A percentile compares a stretch with the other conserved stretches of the same genome.
phyloP scores from a whole-genome alignment of 92 coral and sea anemone genomes.

The Siderastrea siderea region DNA sequence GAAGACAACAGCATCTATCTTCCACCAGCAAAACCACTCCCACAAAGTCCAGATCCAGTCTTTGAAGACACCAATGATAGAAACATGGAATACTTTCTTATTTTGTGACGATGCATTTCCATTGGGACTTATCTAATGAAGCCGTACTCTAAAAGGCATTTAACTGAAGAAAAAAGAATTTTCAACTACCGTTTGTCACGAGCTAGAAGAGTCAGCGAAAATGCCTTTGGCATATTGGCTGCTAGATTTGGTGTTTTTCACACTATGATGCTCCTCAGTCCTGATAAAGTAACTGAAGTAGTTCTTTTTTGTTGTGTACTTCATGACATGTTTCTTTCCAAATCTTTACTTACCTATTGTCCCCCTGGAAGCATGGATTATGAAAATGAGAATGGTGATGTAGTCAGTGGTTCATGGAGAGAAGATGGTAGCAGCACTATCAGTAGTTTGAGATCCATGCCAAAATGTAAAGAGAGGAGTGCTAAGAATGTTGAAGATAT shows the following conservation, averaged over 20 bases:
- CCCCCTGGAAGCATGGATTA: neutral
- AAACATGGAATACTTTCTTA: conserved; percentile 36
- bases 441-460: conserved; percentile 8
- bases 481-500: conserved; percentile 61
- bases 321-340: neutral
- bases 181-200: conserved; percentile 58
- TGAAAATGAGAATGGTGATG: neutral
- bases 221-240: conserved; percentile 58
- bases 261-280: conserved; percentile 15
- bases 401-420: conserved; percentile 6
- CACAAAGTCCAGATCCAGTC: conserved; percentile 3
- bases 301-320: neutral
- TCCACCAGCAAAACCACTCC: conserved; percentile 2
- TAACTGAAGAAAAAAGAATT: conserved; percentile 48
- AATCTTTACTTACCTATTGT: neutral
- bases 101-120: conserved; percentile 73
- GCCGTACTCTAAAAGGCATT: conserved; percentile 63
- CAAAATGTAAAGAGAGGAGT: conserved; percentile 62
- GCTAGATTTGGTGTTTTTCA: conserved; percentile 32
- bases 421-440: conserved; percentile 5
- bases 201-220: conserved; percentile 63
- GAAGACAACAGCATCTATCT: neutral
- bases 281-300: conserved; percentile 16
- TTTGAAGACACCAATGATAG: neutral
- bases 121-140: conserved; percentile 45